A percentile compares a stretch with the other conserved stretches of the same genome.
These are phyloP conservation scores for Lophius piscatorius DNA, from an alignment of 2,113 vertebrate species.

Conservation along the genomic window DNA sequence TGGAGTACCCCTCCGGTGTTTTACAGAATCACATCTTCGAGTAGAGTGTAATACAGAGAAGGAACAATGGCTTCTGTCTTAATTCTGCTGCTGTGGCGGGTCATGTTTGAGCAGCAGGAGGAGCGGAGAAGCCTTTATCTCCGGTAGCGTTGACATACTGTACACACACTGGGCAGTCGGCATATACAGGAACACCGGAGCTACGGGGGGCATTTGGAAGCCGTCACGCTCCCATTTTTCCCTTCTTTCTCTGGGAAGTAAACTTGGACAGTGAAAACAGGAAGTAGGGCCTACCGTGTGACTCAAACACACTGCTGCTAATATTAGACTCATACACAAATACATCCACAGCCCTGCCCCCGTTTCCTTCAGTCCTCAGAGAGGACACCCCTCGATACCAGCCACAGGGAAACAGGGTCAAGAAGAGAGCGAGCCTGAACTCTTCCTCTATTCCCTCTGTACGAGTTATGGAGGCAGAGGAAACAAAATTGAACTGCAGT, in stretches of 20 bases:
- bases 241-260: slow-evolving; percentile 74
- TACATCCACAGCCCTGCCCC: slow-evolving; percentile 42
- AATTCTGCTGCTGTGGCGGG: too few species aligned
- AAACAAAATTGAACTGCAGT: too few species aligned
- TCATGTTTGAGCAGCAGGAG: too few species aligned
- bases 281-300: slow-evolving; percentile 79
- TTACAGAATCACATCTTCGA: too few species aligned
- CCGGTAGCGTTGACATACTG: too few species aligned
- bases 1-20: too few species aligned
- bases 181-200: neutral
- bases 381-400: slow-evolving; percentile 64
- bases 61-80: too few species aligned
- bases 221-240: slow-evolving; percentile 32
- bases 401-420: slow-evolving; percentile 57
- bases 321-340: slow-evolving; percentile 70
- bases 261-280: slow-evolving; percentile 82
- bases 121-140: too few species aligned
- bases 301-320: slow-evolving; percentile 76
- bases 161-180: neutral
- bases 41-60: too few species aligned
- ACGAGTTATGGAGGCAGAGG: too few species aligned
- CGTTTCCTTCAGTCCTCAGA: slow-evolving; percentile 65
- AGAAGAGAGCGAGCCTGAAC: slow-evolving; percentile 23
- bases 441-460: slow-evolving; percentile 43
- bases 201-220: slow-evolving; percentile 22